These are phyloP conservation scores for Spodoptera picta DNA, from an alignment of 2,888 invertebrate species.

Conservation along the genomic window DNA sequence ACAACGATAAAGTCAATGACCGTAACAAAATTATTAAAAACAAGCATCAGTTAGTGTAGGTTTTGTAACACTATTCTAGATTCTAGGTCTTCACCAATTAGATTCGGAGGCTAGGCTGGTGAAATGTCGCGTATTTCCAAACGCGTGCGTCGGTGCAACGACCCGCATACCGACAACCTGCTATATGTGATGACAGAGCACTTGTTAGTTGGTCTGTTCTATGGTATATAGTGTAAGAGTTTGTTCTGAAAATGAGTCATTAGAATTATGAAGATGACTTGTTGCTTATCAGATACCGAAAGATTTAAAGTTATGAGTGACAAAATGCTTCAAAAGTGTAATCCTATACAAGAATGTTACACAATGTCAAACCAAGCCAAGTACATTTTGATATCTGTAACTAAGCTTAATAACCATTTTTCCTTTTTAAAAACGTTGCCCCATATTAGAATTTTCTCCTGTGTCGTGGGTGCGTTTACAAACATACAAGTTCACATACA, in stretches of 20 bases:
- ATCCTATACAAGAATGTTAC: too few species aligned
- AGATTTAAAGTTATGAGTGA: too few species aligned
- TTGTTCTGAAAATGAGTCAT: not conserved
- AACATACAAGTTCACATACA: too few species aligned
- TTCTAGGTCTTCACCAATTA: slow-evolving; percentile 82
- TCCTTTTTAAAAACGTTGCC: too few species aligned
- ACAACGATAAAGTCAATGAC: slow-evolving; percentile 2
- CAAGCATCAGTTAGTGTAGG: slow-evolving; percentile 2
- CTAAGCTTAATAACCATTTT: too few species aligned
- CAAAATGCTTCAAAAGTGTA: too few species aligned
- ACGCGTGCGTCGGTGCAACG: slow-evolving; percentile 75
- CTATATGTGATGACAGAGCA: slow-evolving; percentile 84
- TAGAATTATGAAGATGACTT: too few species aligned
- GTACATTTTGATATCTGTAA: too few species aligned
- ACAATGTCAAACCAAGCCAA: too few species aligned
- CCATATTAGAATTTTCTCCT: too few species aligned
- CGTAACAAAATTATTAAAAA: slow-evolving; percentile 26
- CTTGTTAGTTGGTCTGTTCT: slow-evolving; percentile 68
- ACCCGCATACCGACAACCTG: slow-evolving; percentile 83
- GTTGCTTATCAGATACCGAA: too few species aligned
- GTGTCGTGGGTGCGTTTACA: too few species aligned
- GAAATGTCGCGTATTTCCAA: slow-evolving; percentile 84
- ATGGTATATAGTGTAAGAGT: slow-evolving; percentile 44
- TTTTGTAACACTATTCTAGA: slow-evolving; percentile 65
- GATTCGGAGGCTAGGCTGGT: slow-evolving; percentile 64